These are phyloP conservation scores for Pseudoips prasinana DNA, from an alignment of 2,888 invertebrate genomes.

Conservation along the genomic window DNA sequence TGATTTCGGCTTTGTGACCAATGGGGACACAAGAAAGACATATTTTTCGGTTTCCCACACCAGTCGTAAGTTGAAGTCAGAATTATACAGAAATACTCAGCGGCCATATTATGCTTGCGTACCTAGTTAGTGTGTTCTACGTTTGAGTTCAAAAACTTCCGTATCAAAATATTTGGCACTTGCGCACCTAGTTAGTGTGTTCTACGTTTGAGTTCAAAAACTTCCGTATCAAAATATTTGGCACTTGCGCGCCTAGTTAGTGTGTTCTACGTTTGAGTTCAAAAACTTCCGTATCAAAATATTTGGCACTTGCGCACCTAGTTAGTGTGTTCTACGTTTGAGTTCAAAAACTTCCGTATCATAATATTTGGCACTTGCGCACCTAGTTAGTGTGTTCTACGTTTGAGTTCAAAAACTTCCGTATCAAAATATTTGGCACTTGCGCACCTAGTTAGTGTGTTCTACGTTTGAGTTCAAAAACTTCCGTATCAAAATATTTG, in stretches of 20 bases:
- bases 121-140: neutral
- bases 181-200: neutral
- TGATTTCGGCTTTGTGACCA: constrained; percentile 55
- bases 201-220: neutral
- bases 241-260: neutral
- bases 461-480: too few relatives aligned
- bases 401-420: too few relatives aligned
- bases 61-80: constrained; percentile 63
- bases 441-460: too few relatives aligned
- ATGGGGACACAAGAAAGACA: constrained; percentile 52
- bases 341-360: neutral
- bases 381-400: neutral
- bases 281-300: neutral
- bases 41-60: constrained; percentile 58
- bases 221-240: too few relatives aligned
- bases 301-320: neutral
- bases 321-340: neutral
- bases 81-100: neutral
- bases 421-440: too few relatives aligned
- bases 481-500: too few relatives aligned
- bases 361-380: too few relatives aligned
- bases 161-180: neutral
- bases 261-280: neutral
- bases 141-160: neutral
- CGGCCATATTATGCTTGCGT: too few relatives aligned